Conservation (phyloP, 1,140 invertebrate genomes). For the Oncopeltus fasciatus region DNA sequence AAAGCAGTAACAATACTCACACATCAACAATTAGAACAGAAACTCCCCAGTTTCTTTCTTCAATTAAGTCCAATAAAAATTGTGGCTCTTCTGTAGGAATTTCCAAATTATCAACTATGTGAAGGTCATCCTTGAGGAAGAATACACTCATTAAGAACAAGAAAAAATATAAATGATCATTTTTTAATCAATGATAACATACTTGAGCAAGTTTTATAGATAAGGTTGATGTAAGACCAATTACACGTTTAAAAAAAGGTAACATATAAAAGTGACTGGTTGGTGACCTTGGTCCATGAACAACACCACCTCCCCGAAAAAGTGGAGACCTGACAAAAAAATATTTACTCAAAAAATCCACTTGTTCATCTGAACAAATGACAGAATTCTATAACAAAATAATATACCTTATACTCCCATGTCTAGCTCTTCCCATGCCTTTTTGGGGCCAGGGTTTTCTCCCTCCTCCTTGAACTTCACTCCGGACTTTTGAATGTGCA, state of each 20-base stretch:
- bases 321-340: slow-evolving; percentile 56
- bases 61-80: slow-evolving; percentile 65
- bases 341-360: no score
- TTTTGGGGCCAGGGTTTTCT: slow-evolving; percentile 94
- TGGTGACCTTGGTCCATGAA: slow-evolving; percentile 78
- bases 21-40: slow-evolving; percentile 88
- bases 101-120: slow-evolving; percentile 75
- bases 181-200: not conserved
- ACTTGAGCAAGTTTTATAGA: slow-evolving; percentile 80
- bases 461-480: slow-evolving; percentile 76
- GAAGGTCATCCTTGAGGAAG: slow-evolving; percentile 77
- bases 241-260: slow-evolving; percentile 52
- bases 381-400: not conserved
- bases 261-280: slow-evolving; percentile 87
- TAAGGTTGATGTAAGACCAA: slow-evolving; percentile 66
- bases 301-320: slow-evolving; percentile 56
- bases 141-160: not conserved
- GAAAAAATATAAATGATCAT: not conserved
- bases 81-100: slow-evolving; percentile 67
- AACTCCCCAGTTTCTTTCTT: slow-evolving; percentile 80
- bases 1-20: no score
- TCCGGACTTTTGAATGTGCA: slow-evolving; percentile 53
- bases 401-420: slow-evolving; percentile 55
- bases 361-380: not conserved
- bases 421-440: slow-evolving; percentile 70